Percentiles rank a stretch among this genome's conserved stretches.
These are phyloP conservation scores for Microcebus lehilahytsara DNA, from an alignment of 2,113 vertebrate genomes.

Conservation along the genomic window DNA sequence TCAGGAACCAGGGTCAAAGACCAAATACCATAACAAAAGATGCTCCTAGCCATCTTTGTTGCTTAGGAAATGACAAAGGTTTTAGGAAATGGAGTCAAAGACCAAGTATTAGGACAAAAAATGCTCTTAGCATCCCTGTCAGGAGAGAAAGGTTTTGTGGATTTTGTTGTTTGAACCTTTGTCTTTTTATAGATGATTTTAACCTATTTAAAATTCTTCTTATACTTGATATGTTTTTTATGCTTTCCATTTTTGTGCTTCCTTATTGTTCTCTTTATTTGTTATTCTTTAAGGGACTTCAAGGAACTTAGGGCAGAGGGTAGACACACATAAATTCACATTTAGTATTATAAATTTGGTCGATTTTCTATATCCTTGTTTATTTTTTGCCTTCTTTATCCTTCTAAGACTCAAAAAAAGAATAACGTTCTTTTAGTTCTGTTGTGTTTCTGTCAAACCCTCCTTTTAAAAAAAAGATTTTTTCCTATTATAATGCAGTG, in stretches of 20 bases:
- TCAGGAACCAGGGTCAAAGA: background rate
- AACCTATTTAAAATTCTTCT: background rate
- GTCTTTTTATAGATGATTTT: no score
- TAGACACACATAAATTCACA: background rate
- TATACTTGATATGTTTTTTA: no score
- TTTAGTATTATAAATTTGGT: background rate
- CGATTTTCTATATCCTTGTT: background rate
- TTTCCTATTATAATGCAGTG: background rate
- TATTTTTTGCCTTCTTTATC: background rate
- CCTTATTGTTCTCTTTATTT: no score
- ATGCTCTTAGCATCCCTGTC: background rate
- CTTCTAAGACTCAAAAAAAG: background rate
- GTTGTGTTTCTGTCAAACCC: background rate
- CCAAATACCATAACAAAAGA: no score
- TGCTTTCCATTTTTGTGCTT: no score
- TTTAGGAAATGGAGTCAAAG: background rate
- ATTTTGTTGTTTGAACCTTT: no score
- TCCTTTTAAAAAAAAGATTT: background rate
- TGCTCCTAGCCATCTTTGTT: no score
- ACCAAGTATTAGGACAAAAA: no score
- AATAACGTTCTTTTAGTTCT: background rate
- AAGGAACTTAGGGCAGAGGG: no score
- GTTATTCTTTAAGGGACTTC: no score
- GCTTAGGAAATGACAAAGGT: background rate
- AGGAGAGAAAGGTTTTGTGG: background rate